Evolutionary conservation across 1,140 invertebrate genomes (phyloP).

Genomic region (Euglossa dilemma): DNA sequence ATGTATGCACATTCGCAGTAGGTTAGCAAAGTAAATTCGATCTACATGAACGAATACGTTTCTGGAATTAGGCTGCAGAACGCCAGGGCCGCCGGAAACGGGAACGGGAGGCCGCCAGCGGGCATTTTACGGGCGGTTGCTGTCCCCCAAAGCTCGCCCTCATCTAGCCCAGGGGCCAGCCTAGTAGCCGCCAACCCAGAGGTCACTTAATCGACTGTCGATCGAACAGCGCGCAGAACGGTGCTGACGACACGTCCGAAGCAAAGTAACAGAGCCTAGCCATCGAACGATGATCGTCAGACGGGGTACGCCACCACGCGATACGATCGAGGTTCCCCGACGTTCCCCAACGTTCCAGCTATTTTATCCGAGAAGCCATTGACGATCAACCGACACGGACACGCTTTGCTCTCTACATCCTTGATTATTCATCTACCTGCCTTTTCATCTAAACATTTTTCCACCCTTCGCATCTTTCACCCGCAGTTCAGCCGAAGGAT

Average conservation of each 20-base stretch:
- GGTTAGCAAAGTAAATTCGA: constrained; percentile 2
- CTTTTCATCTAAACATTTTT: constrained; percentile 36
- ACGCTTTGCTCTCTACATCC: constrained; percentile 55
- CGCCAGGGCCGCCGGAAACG: constrained; percentile 82
- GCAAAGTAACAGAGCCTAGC: constrained; percentile 60
- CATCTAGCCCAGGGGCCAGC: constrained; percentile 82
- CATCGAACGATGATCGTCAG: constrained; percentile 11
- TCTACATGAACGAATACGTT: constrained; percentile 54
- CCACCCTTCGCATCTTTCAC: constrained; percentile 20
- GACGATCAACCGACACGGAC: constrained; percentile 14
- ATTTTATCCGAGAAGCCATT: background rate
- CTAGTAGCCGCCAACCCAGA: constrained; percentile 78
- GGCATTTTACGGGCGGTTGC: constrained; percentile 80
- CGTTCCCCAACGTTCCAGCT: too few species aligned
- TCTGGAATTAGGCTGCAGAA: constrained; percentile 79
- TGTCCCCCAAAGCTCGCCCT: constrained; percentile 82
- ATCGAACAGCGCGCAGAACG: constrained; percentile 55
- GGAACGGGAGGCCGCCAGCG: constrained; percentile 80
- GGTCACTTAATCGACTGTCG: constrained; percentile 75
- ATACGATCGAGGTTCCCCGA: background rate
- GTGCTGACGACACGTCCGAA: constrained; percentile 59
- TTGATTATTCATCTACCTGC: constrained; percentile 51
- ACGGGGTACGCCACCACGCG: background rate
- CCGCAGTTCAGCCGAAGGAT: constrained; percentile 28
- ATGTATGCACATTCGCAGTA: constrained; percentile 56